Percentiles rank a stretch among this genome's conserved stretches.
These are phyloP conservation scores for Drosophila suzukii DNA, from an alignment of 1,140 invertebrate genomes.

Conservation along the genomic window DNA sequence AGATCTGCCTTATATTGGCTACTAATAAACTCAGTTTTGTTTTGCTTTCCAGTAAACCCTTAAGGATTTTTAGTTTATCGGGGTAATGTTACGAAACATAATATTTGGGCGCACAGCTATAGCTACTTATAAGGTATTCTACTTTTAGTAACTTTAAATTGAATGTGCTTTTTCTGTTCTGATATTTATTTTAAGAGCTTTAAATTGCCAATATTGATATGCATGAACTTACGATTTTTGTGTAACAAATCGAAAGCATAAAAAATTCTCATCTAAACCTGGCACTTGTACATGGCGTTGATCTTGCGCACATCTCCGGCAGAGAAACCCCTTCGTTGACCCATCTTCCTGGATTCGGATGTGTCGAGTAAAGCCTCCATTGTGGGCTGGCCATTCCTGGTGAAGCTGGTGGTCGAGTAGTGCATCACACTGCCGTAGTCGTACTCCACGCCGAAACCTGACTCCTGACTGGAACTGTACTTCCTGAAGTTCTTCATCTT, in stretches of 20 bases:
- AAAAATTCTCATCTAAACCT: too few relatives aligned
- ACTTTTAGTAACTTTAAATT: too few relatives aligned
- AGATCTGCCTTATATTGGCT: slow-evolving; percentile 31
- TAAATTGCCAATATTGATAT: too few relatives aligned
- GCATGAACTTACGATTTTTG: too few relatives aligned
- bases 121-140: too few relatives aligned
- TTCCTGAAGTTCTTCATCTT: slow-evolving; percentile 90
- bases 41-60: too few relatives aligned
- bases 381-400: slow-evolving; percentile 89
- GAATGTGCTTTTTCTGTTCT: too few relatives aligned
- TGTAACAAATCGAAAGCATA: too few relatives aligned
- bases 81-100: too few relatives aligned
- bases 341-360: slow-evolving; percentile 84
- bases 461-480: slow-evolving; percentile 85
- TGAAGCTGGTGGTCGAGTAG: slow-evolving; percentile 90
- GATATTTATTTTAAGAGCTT: too few relatives aligned
- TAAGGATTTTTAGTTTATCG: too few relatives aligned
- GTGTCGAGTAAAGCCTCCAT: slow-evolving; percentile 85
- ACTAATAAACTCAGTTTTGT: not conserved
- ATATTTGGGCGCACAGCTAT: too few relatives aligned
- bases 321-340: slow-evolving; percentile 90
- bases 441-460: slow-evolving; percentile 88
- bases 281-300: slow-evolving; percentile 90
- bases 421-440: slow-evolving; percentile 94
- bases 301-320: slow-evolving; percentile 89